These are phyloP conservation scores for Aplidium turbinatum DNA, from an alignment of 23 tunicate genomes.

Conservation along the genomic window DNA sequence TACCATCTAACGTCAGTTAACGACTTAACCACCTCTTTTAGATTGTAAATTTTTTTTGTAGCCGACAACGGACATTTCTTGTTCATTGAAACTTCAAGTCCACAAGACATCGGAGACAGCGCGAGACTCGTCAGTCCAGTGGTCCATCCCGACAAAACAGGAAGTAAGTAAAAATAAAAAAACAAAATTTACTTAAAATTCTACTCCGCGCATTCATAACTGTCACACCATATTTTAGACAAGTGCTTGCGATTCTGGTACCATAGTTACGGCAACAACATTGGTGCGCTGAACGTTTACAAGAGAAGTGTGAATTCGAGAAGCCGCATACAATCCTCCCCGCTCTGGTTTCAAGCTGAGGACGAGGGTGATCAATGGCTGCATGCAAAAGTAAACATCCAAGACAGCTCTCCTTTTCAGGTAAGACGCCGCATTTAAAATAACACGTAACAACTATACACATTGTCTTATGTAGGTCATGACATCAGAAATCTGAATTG, in stretches of 20 bases:
- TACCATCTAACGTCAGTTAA: no score
- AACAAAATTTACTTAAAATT: background rate
- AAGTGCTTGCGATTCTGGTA: slow-evolving; percentile 74
- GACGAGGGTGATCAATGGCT: slow-evolving; percentile 75
- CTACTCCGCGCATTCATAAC: no score
- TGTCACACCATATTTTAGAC: slow-evolving; percentile 32
- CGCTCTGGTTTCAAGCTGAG: slow-evolving; percentile 40
- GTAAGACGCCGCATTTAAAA: slow-evolving; percentile 21
- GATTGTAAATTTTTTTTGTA: slow-evolving; percentile 5
- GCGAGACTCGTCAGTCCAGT: slow-evolving; percentile 63
- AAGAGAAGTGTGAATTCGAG: slow-evolving; percentile 19
- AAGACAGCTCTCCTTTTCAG: slow-evolving; percentile 49
- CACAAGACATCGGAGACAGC: slow-evolving; percentile 44
- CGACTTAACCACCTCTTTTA: background rate
- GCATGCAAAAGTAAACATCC: slow-evolving; percentile 28
- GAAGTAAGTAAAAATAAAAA: slow-evolving; percentile 29
- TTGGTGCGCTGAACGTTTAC: slow-evolving; percentile 57
- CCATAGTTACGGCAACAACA: slow-evolving; percentile 54
- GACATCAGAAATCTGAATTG: no score
- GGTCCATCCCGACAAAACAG: slow-evolving; percentile 18
- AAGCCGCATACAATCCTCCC: slow-evolving; percentile 10
- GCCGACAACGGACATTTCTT: slow-evolving; percentile 37
- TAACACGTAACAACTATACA: no score
- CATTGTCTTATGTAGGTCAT: no score
- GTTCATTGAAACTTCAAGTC: slow-evolving; percentile 56